phyloP scores from a whole-genome alignment of 2,888 invertebrate genomes.

The Encarsia formosa region DNA sequence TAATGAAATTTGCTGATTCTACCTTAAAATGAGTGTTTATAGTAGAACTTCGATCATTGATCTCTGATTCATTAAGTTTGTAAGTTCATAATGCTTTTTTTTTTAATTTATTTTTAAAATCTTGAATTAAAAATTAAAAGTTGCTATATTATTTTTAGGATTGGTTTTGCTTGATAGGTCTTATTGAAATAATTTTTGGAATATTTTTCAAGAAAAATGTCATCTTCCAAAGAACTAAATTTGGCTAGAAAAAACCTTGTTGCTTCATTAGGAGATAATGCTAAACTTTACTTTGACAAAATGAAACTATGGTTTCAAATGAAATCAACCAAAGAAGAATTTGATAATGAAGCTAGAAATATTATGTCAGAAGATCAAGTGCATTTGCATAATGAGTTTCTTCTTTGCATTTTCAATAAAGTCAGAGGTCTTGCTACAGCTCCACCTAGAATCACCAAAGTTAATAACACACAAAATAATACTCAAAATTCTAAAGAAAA shows the following conservation, averaged over 20 bases:
- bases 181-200: too few relatives aligned
- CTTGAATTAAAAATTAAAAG: too few relatives aligned
- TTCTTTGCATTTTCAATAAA: slow-evolving; percentile 74
- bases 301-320: slow-evolving; percentile 71
- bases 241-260: slow-evolving; percentile 61
- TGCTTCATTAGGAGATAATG: slow-evolving; percentile 64
- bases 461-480: slow-evolving; percentile 36
- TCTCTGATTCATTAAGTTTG: too few relatives aligned
- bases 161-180: too few relatives aligned
- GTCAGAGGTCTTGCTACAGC: slow-evolving; percentile 55
- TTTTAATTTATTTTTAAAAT: too few relatives aligned
- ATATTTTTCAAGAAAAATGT: slow-evolving; percentile 33
- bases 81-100: too few relatives aligned
- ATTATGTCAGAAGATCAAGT: slow-evolving; percentile 70
- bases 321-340: slow-evolving; percentile 74
- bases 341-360: slow-evolving; percentile 74
- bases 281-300: slow-evolving; percentile 65
- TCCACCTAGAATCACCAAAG: slow-evolving; percentile 47
- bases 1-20: too few relatives aligned
- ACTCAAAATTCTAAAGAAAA: slow-evolving; percentile 41
- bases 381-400: slow-evolving; percentile 79
- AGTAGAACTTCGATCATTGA: too few relatives aligned
- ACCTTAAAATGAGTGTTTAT: too few relatives aligned
- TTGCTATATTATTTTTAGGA: too few relatives aligned
- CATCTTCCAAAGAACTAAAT: slow-evolving; percentile 53